Base-by-base conservation (phyloP, 2,797 vertebrate species). In the Myotis myotis region DNA sequence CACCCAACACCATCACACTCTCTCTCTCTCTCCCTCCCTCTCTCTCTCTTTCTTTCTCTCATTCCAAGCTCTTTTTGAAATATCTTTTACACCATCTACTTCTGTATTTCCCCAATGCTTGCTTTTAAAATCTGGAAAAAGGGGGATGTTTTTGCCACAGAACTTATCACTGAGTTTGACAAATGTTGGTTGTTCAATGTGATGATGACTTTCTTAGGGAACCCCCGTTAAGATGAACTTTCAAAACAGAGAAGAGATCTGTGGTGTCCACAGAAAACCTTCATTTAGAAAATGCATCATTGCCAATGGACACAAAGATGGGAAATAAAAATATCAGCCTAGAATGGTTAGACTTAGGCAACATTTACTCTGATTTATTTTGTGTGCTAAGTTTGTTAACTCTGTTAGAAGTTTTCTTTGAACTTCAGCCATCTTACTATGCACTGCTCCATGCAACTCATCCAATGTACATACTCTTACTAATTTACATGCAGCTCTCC, bases 111-210 rank as follows among this genome's bases (percentile, higher is more conserved):
- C 1, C 36, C 0, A 30, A 12, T 38, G 41, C 22, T 55, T 86
- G 17, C 71, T 57, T 93, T 93, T 89, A 68, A 82, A 93, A 7
- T 91, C 66, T 82, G 53, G 15, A 66, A 12, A 66, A 28, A 41
- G 62, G 13, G 11, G n/a, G 5, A 57, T 7, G 4, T 36, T 20
- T 70, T 2, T 3, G 3, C 25, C 2, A 28, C 17, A 51, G 47
- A 91, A 74, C 16, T 41, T 60, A 57, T 3, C 49, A 66, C 23
- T 30, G 41, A 75, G 3, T 70, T 91, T 96, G 44, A 53, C 44
- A 55, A 51, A 55, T 36, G 36, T 25, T 86, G 25, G 15, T 60
- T 81, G 12, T 74, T 89, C 64, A 30, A 0, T 36, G 17, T 28
- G 19, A 55, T 53, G 9, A 47, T 7, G 57, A 55, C 8, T 87